Percentiles rank a stretch among this genome's conserved stretches.
Evolutionary conservation across 2,113 vertebrate species (phyloP).

Genomic region (Zapus hudsonius): DNA sequence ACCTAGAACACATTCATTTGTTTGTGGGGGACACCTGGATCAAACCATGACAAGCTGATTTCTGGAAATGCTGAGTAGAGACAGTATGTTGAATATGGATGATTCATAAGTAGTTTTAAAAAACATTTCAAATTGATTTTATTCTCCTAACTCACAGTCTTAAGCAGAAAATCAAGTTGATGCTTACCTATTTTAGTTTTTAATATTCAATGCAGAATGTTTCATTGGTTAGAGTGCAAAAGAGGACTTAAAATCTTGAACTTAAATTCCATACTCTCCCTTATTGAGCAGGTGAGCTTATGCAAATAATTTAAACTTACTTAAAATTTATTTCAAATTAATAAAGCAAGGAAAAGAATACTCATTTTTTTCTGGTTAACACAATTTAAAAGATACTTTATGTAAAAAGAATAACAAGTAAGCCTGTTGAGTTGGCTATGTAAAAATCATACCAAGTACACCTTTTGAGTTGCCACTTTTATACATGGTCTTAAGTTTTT

Average conservation of each 20-base stretch:
- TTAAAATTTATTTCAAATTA: constrained; percentile 15
- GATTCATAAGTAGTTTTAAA: neutral
- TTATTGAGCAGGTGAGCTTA: neutral
- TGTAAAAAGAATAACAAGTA: neutral
- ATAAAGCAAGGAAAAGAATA: neutral
- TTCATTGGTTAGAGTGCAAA: neutral
- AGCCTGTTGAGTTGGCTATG: neutral
- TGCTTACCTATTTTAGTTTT: neutral
- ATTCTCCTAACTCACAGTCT: neutral
- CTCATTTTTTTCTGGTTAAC: neutral
- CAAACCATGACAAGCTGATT: too few species aligned
- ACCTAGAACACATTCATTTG: too few species aligned
- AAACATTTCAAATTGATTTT: neutral
- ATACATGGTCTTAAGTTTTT: too few species aligned
- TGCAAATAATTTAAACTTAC: constrained; percentile 34
- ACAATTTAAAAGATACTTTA: neutral
- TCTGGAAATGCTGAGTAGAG: neutral
- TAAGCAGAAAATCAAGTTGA: neutral
- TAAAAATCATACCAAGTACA: neutral
- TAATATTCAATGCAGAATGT: too few species aligned
- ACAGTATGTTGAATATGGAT: neutral
- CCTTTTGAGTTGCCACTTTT: too few species aligned
- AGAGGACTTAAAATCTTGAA: neutral
- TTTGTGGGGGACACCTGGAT: too few species aligned
- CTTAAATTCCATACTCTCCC: neutral